Evolutionary conservation across 2,888 invertebrate species (phyloP).

Genomic region (Netelia fuscicornis): DNA sequence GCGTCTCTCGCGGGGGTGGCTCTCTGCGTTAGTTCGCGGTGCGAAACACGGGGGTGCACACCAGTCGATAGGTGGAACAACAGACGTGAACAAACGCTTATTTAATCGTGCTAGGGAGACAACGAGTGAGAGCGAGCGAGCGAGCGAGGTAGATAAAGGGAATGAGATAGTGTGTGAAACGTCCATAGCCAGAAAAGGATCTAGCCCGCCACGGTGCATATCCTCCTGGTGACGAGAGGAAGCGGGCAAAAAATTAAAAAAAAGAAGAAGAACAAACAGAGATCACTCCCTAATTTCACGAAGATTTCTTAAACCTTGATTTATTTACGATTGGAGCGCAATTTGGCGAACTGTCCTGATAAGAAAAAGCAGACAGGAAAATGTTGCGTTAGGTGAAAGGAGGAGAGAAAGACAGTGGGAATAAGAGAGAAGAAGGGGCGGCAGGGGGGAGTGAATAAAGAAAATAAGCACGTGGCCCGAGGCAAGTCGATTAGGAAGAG

Average conservation of each 20-base stretch:
- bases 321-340: not conserved
- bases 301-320: not conserved
- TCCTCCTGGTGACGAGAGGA: constrained; percentile 21
- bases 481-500: constrained; percentile 51
- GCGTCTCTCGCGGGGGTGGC: constrained; percentile 63
- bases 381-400: not conserved
- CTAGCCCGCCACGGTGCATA: constrained; percentile 45
- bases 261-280: not conserved
- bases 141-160: constrained; percentile 21
- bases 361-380: too few relatives aligned
- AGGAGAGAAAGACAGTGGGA: not conserved
- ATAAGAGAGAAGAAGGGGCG: not conserved
- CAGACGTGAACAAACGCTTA: constrained; percentile 74
- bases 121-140: constrained; percentile 30
- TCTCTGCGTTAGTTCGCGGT: constrained; percentile 71
- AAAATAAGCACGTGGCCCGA: constrained; percentile 63
- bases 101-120: constrained; percentile 67
- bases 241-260: constrained; percentile 4
- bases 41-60: constrained; percentile 78
- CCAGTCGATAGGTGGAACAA: constrained; percentile 79
- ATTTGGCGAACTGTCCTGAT: not conserved
- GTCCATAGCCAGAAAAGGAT: constrained; percentile 29
- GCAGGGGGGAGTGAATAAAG: constrained; percentile 14
- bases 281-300: not conserved
- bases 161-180: constrained; percentile 25